phyloP scores from a whole-genome alignment of 2,888 invertebrate species.

The Pyralis farinalis region DNA sequence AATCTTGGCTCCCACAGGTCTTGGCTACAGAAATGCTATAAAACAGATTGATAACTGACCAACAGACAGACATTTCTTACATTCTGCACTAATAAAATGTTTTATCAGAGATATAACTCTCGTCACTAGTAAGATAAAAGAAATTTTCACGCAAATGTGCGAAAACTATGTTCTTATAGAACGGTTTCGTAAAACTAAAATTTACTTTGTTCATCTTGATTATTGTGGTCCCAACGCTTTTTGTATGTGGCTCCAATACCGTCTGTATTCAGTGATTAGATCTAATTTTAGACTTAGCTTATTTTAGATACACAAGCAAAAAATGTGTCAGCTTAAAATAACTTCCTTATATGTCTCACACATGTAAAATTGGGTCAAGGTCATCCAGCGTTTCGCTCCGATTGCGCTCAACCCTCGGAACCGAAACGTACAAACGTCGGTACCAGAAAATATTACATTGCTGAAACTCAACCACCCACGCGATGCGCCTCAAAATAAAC shows the following conservation, averaged over 20 bases:
- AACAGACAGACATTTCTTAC: background rate
- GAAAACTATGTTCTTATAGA: too few relatives aligned
- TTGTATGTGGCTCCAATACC: too few relatives aligned
- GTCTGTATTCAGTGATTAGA: too few relatives aligned
- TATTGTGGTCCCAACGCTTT: too few relatives aligned
- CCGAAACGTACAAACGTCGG: slow-evolving; percentile 27
- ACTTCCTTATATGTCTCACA: slow-evolving; percentile 16
- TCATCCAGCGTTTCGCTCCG: slow-evolving; percentile 39
- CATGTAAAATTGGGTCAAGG: slow-evolving; percentile 63
- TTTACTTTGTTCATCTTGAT: too few relatives aligned
- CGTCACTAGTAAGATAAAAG: too few relatives aligned
- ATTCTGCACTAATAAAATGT: background rate
- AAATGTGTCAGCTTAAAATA: slow-evolving; percentile 9
- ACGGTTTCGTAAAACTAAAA: too few relatives aligned
- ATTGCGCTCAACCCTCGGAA: slow-evolving; percentile 24
- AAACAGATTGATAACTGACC: slow-evolving; percentile 1
- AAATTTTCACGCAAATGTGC: too few relatives aligned
- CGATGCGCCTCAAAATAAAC: slow-evolving; percentile 64
- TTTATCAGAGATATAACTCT: too few relatives aligned
- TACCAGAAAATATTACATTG: slow-evolving; percentile 42
- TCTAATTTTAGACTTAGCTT: too few relatives aligned
- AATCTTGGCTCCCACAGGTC: slow-evolving; percentile 8
- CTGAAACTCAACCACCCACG: slow-evolving; percentile 52
- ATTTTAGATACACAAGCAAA: too few relatives aligned
- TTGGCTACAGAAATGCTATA: slow-evolving; percentile 7